Percentiles rank a stretch among this genome's conserved stretches.
These are phyloP conservation scores for Sciurus vulgaris DNA, from an alignment of 2,797 vertebrate species.

Conservation along the genomic window DNA sequence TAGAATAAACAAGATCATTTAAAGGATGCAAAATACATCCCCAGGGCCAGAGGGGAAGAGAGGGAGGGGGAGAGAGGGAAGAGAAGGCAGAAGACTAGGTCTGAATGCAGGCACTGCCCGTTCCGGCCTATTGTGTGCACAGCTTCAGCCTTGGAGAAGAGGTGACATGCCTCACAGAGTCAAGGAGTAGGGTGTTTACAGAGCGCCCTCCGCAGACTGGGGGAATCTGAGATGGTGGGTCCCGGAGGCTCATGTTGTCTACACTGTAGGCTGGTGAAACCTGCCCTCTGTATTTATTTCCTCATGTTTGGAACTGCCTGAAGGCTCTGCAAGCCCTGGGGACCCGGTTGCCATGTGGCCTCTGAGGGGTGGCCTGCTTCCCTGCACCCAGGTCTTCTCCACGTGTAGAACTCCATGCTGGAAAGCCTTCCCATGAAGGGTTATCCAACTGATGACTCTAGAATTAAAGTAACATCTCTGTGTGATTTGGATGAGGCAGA, in stretches of 20 bases:
- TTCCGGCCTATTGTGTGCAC: conserved; percentile 33
- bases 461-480: conserved; percentile 14
- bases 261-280: accelerated
- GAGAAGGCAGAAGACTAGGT: conserved; percentile 76
- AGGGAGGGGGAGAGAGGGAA: conserved; percentile 34
- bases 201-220: not conserved
- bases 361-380: not conserved
- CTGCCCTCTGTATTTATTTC: not conserved
- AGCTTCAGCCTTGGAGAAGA: conserved; percentile 49
- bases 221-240: not conserved
- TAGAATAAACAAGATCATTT: conserved; percentile 89
- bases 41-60: conserved; percentile 76
- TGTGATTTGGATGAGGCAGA: not conserved
- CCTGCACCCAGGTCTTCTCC: not conserved
- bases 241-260: not conserved
- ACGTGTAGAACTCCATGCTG: not conserved
- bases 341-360: not conserved
- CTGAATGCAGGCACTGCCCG: conserved; percentile 67
- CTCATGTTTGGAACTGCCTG: not conserved
- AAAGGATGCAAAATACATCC: conserved; percentile 87
- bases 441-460: not conserved
- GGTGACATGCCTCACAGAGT: not conserved
- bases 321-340: not conserved
- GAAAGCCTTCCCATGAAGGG: not conserved
- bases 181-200: not conserved